These are phyloP conservation scores for Pungitius pungitius DNA, from an alignment of 2,113 vertebrate species.

Conservation along the genomic window DNA sequence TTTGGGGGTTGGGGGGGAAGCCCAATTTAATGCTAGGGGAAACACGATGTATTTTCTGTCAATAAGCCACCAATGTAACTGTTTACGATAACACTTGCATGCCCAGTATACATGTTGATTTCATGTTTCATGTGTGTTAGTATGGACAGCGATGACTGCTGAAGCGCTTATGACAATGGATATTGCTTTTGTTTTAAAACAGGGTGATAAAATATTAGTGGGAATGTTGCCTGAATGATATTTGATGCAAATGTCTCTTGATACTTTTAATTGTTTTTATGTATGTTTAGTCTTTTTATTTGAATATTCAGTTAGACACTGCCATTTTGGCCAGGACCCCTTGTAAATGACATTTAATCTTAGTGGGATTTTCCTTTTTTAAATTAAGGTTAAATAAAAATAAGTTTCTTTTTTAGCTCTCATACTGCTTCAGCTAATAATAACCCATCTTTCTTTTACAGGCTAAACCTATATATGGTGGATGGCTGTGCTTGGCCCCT, in stretches of 20 bases:
- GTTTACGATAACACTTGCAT: neutral
- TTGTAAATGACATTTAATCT: neutral
- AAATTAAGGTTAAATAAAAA: neutral
- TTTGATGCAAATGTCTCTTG: no score
- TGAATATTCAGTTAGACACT: neutral
- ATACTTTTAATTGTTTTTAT: no score
- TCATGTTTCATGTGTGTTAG: neutral
- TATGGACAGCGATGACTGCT: neutral
- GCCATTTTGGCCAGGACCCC: neutral
- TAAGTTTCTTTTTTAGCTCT: slow-evolving; percentile 16
- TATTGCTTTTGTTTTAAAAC: no score
- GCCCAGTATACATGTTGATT: neutral
- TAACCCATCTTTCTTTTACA: slow-evolving; percentile 66
- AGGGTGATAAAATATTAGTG: no score
- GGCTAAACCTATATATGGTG: slow-evolving; percentile 87
- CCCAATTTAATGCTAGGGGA: no score
- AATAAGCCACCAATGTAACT: no score
- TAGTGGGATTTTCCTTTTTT: neutral
- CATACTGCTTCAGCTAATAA: slow-evolving; percentile 59
- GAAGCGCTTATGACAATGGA: neutral
- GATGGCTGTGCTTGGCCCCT: slow-evolving; percentile 86
- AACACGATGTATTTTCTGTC: no score
- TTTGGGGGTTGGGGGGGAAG: no score
- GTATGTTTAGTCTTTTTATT: neutral
- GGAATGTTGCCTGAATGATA: no score